These are phyloP conservation scores for Drosophila sordidula DNA, from an alignment of 2,888 invertebrate species.

Conservation along the genomic window DNA sequence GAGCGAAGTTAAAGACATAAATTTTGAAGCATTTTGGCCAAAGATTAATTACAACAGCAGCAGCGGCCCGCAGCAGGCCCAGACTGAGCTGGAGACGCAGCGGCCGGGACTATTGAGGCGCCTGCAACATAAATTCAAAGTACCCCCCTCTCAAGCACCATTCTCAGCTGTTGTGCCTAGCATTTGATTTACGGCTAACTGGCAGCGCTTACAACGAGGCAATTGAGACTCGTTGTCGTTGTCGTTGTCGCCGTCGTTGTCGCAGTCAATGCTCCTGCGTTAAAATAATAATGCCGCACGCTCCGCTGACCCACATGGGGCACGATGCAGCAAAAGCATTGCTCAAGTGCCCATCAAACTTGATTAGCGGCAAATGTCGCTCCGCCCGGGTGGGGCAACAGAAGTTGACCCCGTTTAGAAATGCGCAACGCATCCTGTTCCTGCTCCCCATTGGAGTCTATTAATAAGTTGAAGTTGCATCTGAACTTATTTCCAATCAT, in stretches of 20 bases:
- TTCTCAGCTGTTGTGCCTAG: slow-evolving; percentile 12
- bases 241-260: slow-evolving; percentile 27
- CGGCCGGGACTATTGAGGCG: slow-evolving; percentile 51
- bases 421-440: not conserved
- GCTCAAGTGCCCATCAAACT: slow-evolving; percentile 52
- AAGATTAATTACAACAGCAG: slow-evolving; percentile 80
- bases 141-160: slow-evolving; percentile 3
- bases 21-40: slow-evolving; percentile 79
- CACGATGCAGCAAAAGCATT: slow-evolving; percentile 30
- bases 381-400: not conserved
- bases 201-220: slow-evolving; percentile 57
- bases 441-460: not conserved
- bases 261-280: slow-evolving; percentile 21
- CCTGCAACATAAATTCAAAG: slow-evolving; percentile 75
- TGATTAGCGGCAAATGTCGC: slow-evolving; percentile 53
- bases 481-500: not conserved
- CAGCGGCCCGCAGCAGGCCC: slow-evolving; percentile 2
- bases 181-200: slow-evolving; percentile 60
- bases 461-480: not conserved
- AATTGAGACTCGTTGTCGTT: slow-evolving; percentile 52
- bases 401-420: not conserved
- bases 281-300: slow-evolving; percentile 53
- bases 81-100: slow-evolving; percentile 15
- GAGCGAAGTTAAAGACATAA: slow-evolving; percentile 79
- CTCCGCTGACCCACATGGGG: slow-evolving; percentile 51